Conservation (phyloP, 2,888 invertebrate genomes). For the Acanthosepion pharaonis region DNA sequence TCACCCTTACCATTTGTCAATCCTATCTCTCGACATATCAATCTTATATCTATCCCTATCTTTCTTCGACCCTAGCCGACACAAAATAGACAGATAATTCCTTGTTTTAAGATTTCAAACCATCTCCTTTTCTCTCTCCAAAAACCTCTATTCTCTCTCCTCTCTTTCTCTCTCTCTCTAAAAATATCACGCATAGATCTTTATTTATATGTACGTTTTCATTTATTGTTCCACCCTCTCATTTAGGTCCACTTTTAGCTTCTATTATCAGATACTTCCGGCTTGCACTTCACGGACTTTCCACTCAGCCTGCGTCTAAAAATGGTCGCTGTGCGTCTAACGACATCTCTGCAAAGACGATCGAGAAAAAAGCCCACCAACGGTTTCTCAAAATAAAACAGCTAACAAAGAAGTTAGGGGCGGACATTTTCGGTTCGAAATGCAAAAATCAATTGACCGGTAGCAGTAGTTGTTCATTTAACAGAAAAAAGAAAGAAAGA, state of each 20-base stretch:
- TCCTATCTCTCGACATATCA: background rate
- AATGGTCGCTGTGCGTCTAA: background rate
- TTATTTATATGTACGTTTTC: background rate
- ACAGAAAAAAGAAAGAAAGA: background rate
- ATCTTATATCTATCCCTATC: background rate
- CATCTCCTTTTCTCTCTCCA: background rate
- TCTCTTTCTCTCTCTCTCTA: no score
- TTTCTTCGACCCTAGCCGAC: background rate
- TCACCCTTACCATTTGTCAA: no score
- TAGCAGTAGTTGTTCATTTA: background rate
- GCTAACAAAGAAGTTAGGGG: background rate
- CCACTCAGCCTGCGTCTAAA: background rate
- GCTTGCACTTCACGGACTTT: background rate
- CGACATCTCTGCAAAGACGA: background rate
- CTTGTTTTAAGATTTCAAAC: no score
- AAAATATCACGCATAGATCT: no score
- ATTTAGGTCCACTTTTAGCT: background rate
- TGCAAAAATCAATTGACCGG: background rate
- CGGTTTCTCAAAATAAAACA: background rate
- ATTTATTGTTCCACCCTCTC: background rate
- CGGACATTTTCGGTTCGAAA: background rate
- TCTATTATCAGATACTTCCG: slow-evolving; percentile 22
- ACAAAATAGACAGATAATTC: background rate
- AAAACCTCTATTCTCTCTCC: no score
- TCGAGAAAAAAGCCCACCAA: background rate